A percentile compares a stretch with the other conserved stretches of the same genome.
Evolutionary conservation across 2,888 invertebrate genomes (phyloP).

Genomic region (Terebella lapidaria): DNA sequence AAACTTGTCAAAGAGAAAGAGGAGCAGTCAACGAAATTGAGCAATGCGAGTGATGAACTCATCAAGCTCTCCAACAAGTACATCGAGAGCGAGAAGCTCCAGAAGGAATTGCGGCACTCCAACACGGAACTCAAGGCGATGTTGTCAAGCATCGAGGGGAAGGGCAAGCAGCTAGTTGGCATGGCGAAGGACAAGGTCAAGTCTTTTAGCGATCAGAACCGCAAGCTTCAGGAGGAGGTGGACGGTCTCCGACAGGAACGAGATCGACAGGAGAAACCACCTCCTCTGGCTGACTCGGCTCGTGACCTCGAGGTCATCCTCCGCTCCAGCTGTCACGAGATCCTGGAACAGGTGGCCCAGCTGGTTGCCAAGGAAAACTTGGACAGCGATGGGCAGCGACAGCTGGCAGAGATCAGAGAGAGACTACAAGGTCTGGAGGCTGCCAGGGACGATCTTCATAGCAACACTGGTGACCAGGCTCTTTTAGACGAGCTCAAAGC

Average conservation of each 20-base stretch:
- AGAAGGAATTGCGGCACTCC: constrained; percentile 7
- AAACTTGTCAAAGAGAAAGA: constrained; percentile 15
- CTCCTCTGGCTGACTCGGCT: not conserved
- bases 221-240: constrained; percentile 14
- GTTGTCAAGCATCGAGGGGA: constrained; percentile 19
- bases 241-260: constrained; percentile 2
- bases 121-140: constrained; percentile 19
- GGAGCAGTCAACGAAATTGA: constrained; percentile 8
- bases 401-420: not conserved
- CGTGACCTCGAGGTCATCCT: not conserved
- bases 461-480: too few relatives aligned
- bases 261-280: not conserved
- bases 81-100: constrained; percentile 9
- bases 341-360: not conserved
- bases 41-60: constrained; percentile 14
- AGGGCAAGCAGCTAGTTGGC: constrained; percentile 18
- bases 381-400: not conserved
- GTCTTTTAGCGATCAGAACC: constrained; percentile 18
- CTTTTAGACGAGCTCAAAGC: too few relatives aligned
- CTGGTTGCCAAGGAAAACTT: not conserved
- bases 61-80: constrained; percentile 6
- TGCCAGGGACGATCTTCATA: not conserved
- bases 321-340: not conserved
- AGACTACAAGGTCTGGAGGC: not conserved
- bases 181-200: constrained; percentile 24